phyloP scores from a whole-genome alignment of 2,888 invertebrate genomes.

The Plagodis pulveraria region DNA sequence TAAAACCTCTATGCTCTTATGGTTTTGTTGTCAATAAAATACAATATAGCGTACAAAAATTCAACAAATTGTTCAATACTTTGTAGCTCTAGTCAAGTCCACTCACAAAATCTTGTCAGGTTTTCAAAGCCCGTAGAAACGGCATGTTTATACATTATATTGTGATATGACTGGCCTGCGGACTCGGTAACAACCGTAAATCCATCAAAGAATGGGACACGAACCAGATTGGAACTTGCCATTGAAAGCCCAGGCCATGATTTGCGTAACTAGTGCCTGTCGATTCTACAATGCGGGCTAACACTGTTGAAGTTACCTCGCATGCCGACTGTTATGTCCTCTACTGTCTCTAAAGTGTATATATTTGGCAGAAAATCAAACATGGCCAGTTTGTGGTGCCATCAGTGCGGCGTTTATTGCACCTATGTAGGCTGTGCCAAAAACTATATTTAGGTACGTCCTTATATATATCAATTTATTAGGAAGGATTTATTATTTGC shows the following conservation, averaged over 20 bases:
- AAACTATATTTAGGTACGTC: constrained; percentile 4
- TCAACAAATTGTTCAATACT: too few relatives aligned
- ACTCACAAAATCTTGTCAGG: too few relatives aligned
- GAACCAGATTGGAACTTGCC: constrained; percentile 39
- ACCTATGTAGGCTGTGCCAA: constrained; percentile 17
- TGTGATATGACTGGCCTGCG: constrained; percentile 29
- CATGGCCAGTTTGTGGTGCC: constrained; percentile 39
- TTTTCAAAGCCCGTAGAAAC: not conserved
- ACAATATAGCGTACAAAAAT: too few relatives aligned
- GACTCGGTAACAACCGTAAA: constrained; percentile 37
- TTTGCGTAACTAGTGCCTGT: constrained; percentile 38
- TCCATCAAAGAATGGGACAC: constrained; percentile 39
- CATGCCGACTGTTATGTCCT: constrained; percentile 21
- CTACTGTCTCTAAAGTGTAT: constrained; percentile 16
- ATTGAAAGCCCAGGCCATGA: constrained; percentile 38
- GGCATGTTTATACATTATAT: constrained; percentile 20
- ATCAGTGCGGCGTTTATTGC: constrained; percentile 30
- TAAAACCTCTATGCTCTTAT: too few relatives aligned
- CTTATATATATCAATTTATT: too few relatives aligned
- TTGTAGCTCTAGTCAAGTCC: too few relatives aligned
- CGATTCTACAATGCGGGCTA: constrained; percentile 27
- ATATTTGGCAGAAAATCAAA: constrained; percentile 46
- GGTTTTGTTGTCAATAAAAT: too few relatives aligned
- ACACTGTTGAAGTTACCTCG: constrained; percentile 15
- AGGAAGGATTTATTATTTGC: too few relatives aligned